Evolutionary conservation across 2,113 vertebrate genomes (phyloP).

Genomic region (Echinops telfairi): DNA sequence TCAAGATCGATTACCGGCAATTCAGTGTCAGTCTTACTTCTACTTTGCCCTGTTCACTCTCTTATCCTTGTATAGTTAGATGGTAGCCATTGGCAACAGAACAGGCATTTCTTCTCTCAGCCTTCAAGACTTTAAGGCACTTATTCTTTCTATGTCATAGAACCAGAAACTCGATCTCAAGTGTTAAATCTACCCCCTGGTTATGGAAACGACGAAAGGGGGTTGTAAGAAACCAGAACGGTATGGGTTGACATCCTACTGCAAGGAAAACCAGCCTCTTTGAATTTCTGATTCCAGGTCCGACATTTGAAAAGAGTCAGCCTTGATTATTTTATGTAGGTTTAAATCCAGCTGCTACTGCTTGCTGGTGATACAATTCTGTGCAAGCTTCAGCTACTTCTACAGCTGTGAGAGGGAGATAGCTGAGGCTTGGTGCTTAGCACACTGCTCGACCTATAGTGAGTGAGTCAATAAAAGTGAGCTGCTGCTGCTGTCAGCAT

Average conservation of each 20-base stretch:
- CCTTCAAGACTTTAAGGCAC: not conserved
- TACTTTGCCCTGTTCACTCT: not conserved
- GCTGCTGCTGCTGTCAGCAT: not conserved
- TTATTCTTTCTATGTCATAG: not conserved
- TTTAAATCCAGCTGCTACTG: not conserved
- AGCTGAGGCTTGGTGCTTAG: not conserved
- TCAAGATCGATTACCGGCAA: not conserved
- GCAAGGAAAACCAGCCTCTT: constrained; percentile 36
- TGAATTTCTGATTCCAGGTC: constrained; percentile 41
- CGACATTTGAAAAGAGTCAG: constrained; percentile 53
- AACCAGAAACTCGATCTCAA: constrained; percentile 42
- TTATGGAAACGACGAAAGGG: constrained; percentile 30
- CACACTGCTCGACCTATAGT: not conserved
- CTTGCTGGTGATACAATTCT: not conserved
- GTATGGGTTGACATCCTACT: not conserved
- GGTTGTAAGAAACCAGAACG: not conserved
- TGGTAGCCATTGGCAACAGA: constrained; percentile 22
- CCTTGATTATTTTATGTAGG: constrained; percentile 33
- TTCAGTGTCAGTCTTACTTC: not conserved
- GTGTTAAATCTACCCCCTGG: not conserved
- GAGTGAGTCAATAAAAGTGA: not conserved
- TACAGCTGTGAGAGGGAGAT: not conserved
- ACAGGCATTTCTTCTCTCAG: constrained; percentile 4
- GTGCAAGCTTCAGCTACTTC: not conserved
- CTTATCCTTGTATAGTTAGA: constrained; percentile 5